Base-by-base conservation (phyloP, 2,797 vertebrate species). In the Acipenser transmontanus region DNA sequence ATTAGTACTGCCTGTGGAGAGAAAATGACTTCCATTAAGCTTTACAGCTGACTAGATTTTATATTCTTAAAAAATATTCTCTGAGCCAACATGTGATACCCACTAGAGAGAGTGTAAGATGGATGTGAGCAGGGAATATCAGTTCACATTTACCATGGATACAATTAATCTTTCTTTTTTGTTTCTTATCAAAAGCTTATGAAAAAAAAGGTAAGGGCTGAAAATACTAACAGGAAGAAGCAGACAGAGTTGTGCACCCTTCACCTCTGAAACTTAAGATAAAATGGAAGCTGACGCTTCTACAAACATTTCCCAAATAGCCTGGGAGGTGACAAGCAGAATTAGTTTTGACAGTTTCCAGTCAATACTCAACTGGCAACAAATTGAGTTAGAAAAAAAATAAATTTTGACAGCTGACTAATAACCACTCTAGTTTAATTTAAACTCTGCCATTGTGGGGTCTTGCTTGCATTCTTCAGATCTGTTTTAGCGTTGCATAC, bases 21-120 rank as follows among this genome's bases (percentile, higher is more conserved):
- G 84, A 83, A 90, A 92, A 93, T 85, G 85, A 87, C 89, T 92
- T 92, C 92, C 89, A 89, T 85, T 92, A 87, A 85, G 85, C 88
- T 92, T 89, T 85, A 90, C 89, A 92, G 90, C 83, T 86, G 91
- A 93, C 88, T 89, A 76, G 73, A 80, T 87, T 82, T 87, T 85
- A 89, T 86, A 88, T 91, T 85, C 84, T 87, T 86, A 80, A 82
- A 86, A 82, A 91, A 87, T 86, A 86, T 87, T 89, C 88, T 83
- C 77, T 79, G 79, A 88, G 81, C 82, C 70, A 63, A 84, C 78
- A 68, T 73, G 66, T 81, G 80, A 74, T 68, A 54, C 51, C 76
- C 78, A 80, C 73, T 76, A 79, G 75, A 76, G 81, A 79, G 80
- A 83, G 70, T 69, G 84, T 79, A 85, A 87, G 82, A 88, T 83